Conservation (phyloP, 2,888 invertebrate genomes). For the Sylvicola fuscatus region DNA sequence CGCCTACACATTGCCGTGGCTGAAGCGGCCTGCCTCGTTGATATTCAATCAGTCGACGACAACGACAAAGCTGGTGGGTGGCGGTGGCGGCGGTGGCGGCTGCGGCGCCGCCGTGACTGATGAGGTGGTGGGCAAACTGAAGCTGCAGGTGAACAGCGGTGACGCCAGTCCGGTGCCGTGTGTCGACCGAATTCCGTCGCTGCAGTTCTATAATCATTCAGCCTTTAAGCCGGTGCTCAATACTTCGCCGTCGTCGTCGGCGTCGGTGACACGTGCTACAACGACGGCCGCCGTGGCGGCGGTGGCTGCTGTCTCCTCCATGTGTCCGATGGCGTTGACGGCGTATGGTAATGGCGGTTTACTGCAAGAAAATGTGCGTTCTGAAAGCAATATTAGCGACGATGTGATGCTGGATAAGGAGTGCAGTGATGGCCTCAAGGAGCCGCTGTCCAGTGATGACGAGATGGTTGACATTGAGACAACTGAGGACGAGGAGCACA, state of each 20-base stretch:
- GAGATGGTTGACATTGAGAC: conserved; percentile 76
- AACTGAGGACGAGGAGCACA: conserved; percentile 44
- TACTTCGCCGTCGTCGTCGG: background rate
- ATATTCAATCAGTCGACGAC: conserved; percentile 4
- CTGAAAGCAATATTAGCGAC: background rate
- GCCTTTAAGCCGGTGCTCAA: conserved; percentile 14
- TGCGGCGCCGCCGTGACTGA: background rate
- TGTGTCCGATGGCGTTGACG: conserved; percentile 2
- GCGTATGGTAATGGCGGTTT: background rate
- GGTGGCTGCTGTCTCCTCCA: conserved; percentile 15
- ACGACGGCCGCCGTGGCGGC: conserved; percentile 3
- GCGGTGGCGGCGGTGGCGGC: background rate
- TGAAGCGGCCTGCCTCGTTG: conserved; percentile 23
- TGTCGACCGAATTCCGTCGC: conserved; percentile 1
- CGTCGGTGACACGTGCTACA: conserved; percentile 1
- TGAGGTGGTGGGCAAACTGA: too few relatives aligned
- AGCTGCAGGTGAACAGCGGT: background rate
- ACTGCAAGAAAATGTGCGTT: background rate
- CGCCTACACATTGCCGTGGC: conserved; percentile 45
- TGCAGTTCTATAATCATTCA: conserved; percentile 11
- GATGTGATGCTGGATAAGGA: conserved; percentile 12
- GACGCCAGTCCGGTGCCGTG: conserved; percentile 1
- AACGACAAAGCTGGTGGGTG: background rate
- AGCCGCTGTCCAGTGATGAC: conserved; percentile 36
- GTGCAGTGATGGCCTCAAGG: conserved; percentile 8